A percentile compares a stretch with the other conserved stretches of the same genome.
Evolutionary conservation across 1,140 invertebrate species (phyloP).

Genomic region (Lethrus apterus): DNA sequence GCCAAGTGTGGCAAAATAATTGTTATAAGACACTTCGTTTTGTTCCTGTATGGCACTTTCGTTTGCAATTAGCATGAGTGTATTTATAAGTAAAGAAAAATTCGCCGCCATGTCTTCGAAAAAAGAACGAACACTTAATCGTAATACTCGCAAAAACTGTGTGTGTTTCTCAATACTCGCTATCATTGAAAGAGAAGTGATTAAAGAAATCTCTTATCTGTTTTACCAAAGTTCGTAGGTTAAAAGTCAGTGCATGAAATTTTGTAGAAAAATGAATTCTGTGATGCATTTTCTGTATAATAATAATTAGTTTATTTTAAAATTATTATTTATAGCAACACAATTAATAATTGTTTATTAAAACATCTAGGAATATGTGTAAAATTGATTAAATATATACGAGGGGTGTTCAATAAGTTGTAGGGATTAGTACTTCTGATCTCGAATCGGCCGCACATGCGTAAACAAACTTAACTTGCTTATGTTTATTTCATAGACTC

Average conservation of each 20-base stretch:
- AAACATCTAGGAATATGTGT: too few relatives aligned
- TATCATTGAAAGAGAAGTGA: background rate
- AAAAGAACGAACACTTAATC: background rate
- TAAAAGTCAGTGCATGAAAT: constrained; percentile 8
- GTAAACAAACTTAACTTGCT: too few relatives aligned
- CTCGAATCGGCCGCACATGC: too few relatives aligned
- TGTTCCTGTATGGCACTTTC: constrained; percentile 36
- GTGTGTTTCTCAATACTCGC: background rate
- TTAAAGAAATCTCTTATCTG: background rate
- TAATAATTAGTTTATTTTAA: too few relatives aligned
- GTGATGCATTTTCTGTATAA: too few relatives aligned
- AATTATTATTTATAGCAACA: too few relatives aligned
- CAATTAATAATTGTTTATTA: too few relatives aligned
- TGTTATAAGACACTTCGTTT: constrained; percentile 30
- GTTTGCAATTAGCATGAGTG: constrained; percentile 33
- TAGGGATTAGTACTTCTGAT: too few relatives aligned
- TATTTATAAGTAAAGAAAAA: constrained; percentile 19
- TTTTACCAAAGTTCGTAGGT: constrained; percentile 6
- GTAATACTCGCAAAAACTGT: background rate
- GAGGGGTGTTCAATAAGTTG: too few relatives aligned
- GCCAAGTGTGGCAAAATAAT: constrained; percentile 36
- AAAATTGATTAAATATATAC: too few relatives aligned
- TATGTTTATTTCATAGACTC: too few relatives aligned
- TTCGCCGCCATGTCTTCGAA: background rate
- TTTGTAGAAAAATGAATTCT: too few relatives aligned